These are phyloP conservation scores for Alviniconcha strummeri DNA, from an alignment of 2,888 invertebrate species.

Conservation along the genomic window DNA sequence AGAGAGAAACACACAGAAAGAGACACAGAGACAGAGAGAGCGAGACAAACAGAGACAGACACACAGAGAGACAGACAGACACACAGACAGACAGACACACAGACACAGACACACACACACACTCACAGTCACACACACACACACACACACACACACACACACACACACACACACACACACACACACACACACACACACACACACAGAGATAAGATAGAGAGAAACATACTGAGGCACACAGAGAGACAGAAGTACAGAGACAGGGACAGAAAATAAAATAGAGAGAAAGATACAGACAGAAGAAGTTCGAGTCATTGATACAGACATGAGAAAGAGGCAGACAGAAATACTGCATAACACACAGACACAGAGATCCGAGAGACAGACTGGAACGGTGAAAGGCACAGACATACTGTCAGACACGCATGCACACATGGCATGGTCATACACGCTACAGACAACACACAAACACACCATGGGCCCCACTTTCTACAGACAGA, in stretches of 20 bases:
- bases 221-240: not conserved
- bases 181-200: not conserved
- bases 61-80: no score
- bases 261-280: not conserved
- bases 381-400: no score
- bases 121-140: not conserved
- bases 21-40: no score
- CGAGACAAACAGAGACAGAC: no score
- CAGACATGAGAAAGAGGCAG: not conserved
- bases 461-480: not conserved
- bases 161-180: constrained; percentile 1
- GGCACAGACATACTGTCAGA: no score
- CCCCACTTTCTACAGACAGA: not conserved
- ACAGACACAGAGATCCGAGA: no score
- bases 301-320: not conserved
- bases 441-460: not conserved
- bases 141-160: constrained; percentile 1
- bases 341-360: no score
- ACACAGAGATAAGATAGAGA: not conserved
- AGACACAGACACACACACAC: no score
- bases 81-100: no score
- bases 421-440: no score
- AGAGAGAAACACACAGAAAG: no score
- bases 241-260: not conserved
- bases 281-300: not conserved